A percentile compares a stretch with the other conserved stretches of the same genome.
Conservation (phyloP, 2,797 vertebrate genomes). For the Mastacembelus armatus region DNA sequence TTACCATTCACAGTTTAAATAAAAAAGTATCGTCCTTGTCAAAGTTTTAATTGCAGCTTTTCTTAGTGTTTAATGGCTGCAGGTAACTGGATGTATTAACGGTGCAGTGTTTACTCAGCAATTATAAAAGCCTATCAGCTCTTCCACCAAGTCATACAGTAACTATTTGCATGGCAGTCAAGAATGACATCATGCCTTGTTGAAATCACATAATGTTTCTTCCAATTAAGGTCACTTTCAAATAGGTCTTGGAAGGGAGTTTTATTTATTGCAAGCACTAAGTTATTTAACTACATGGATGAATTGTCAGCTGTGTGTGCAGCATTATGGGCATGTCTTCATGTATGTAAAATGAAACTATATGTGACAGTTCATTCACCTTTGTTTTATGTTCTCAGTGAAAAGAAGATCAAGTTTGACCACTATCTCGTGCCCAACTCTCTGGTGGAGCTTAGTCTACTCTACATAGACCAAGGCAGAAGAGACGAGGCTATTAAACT, state of each 20-base stretch:
- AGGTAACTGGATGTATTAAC: not conserved
- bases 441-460: slow-evolving; percentile 85
- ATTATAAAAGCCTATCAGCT: slow-evolving; percentile 2
- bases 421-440: slow-evolving; percentile 88
- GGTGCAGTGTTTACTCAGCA: slow-evolving; percentile 30
- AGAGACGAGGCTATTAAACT: slow-evolving; percentile 84
- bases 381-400: slow-evolving; percentile 70
- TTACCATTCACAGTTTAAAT: too few species aligned
- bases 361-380: not conserved
- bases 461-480: slow-evolving; percentile 82
- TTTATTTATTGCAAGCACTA: not conserved
- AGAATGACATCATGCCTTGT: not conserved
- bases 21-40: too few species aligned
- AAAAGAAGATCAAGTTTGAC: slow-evolving; percentile 87
- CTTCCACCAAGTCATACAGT: not conserved
- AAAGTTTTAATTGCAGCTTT: not conserved
- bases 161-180: slow-evolving; percentile 22
- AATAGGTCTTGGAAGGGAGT: not conserved
- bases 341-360: not conserved
- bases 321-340: not conserved
- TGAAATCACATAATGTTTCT: not conserved
- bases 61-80: not conserved
- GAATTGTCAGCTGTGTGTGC: too few species aligned
- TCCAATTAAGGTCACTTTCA: not conserved
- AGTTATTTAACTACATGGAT: too few species aligned